Base-by-base conservation (phyloP, 2,888 invertebrate species). In the Parnassius glacialis region DNA sequence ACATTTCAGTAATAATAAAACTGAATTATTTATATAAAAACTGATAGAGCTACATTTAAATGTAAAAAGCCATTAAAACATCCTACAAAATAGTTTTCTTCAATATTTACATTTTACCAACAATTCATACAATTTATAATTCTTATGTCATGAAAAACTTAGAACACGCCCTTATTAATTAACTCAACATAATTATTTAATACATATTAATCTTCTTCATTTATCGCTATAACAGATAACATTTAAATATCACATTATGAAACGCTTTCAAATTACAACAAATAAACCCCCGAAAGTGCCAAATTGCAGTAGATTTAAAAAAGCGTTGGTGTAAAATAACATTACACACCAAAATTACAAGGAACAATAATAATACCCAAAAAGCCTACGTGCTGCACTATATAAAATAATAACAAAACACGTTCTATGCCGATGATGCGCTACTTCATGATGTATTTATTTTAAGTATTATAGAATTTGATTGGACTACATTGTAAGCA, bases 231-330 rank as follows among this genome's bases (percentile, higher is more conserved):
- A 90, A 90, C 89, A 88, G 79, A 90, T 90, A 90, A 90, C 89
- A 89, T 89, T 83, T 76, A 85, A 87, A 90, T 91, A 91, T 91
- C 90, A 91, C 90, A 91, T 88, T 75, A 85, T 82, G 82, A 87
- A 85, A 85, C 83, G 80, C 84, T 83, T 79, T 76, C 85, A 84
- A 81, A 85, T 83, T 78, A 73, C 69, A 72, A 70, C 70, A 79
- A 72, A 70, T 70, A 79, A 85, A 85, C 80, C 79, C 78, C 80
- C 81, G 76, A 79, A 73, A 85, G 85, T 85, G 85, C 83, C 86
- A 83, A 87, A 85, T 70, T 75, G 73, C 74, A 78, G 74, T 74
- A 73, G 77, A 75, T 76, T 77, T 65, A 68, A 68, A 67, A 65
- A 57, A 13, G 9, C 45, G 11, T 48, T 52, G 34, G 34, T 51